phyloP scores from a whole-genome alignment of 1,140 invertebrate genomes.

The Colletes latitarsis region DNA sequence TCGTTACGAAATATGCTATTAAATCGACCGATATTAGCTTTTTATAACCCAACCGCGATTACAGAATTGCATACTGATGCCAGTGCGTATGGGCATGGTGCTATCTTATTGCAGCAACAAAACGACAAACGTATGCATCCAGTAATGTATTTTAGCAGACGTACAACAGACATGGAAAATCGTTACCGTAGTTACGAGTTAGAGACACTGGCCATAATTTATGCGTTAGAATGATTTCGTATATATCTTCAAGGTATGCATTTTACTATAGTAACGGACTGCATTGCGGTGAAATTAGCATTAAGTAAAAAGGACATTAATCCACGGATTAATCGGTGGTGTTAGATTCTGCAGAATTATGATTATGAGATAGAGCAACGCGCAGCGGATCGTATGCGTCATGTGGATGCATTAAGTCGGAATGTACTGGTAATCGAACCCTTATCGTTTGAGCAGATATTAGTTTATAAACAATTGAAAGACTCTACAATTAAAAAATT shows the following conservation, averaged over 20 bases:
- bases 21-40: neutral
- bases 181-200: slow-evolving; percentile 28
- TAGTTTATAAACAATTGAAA: neutral
- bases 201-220: slow-evolving; percentile 54
- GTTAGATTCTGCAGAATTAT: slow-evolving; percentile 1
- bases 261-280: slow-evolving; percentile 1
- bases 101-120: neutral
- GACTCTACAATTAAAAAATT: neutral
- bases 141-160: neutral
- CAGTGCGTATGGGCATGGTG: neutral
- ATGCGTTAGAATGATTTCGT: slow-evolving; percentile 53
- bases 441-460: neutral
- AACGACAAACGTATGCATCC: neutral
- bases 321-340: slow-evolving; percentile 11
- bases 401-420: neutral
- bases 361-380: neutral
- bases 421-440: neutral
- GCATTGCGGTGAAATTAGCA: neutral
- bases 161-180: neutral
- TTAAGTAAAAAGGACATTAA: neutral
- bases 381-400: neutral
- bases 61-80: neutral
- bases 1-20: neutral
- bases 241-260: slow-evolving; percentile 58
- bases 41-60: neutral